phyloP scores from a whole-genome alignment of 2,888 invertebrate species.

The Tupiocoris notatus region DNA sequence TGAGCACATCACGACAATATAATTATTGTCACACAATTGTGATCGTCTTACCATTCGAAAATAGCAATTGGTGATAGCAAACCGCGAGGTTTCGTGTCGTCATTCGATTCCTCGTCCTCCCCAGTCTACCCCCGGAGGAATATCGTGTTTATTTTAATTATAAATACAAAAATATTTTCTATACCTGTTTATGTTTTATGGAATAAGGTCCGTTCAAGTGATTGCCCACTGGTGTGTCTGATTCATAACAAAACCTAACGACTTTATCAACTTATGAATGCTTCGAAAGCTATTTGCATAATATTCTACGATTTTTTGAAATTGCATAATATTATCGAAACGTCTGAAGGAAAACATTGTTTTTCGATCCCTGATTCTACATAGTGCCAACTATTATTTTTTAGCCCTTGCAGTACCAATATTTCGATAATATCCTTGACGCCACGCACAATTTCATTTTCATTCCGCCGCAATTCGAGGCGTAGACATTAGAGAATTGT shows the following conservation, averaged over 20 bases:
- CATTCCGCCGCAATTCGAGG: conserved; percentile 8
- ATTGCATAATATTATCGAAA: conserved; percentile 18
- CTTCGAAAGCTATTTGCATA: conserved; percentile 30
- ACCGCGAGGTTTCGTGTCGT: background rate
- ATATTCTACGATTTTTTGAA: conserved; percentile 8
- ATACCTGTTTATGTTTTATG: background rate
- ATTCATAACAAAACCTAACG: conserved; percentile 27
- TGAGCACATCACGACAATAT: background rate
- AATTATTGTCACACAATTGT: background rate
- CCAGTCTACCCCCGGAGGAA: background rate
- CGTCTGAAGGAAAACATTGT: background rate
- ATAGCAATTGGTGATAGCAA: background rate
- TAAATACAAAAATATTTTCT: background rate
- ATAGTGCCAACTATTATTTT: conserved; percentile 16
- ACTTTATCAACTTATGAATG: conserved; percentile 30
- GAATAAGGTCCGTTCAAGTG: background rate
- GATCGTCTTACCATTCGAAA: background rate
- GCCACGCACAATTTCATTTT: conserved; percentile 32
- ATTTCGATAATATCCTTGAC: conserved; percentile 10
- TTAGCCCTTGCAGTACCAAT: background rate
- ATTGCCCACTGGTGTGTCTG: conserved; percentile 24
- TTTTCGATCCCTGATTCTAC: background rate
- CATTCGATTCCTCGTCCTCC: background rate
- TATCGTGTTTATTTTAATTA: background rate
- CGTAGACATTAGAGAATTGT: conserved; percentile 18